Percentiles rank a stretch among this genome's conserved stretches.
phyloP scores from a whole-genome alignment of 2,113 vertebrate genomes.

The Montifringilla adamsi region DNA sequence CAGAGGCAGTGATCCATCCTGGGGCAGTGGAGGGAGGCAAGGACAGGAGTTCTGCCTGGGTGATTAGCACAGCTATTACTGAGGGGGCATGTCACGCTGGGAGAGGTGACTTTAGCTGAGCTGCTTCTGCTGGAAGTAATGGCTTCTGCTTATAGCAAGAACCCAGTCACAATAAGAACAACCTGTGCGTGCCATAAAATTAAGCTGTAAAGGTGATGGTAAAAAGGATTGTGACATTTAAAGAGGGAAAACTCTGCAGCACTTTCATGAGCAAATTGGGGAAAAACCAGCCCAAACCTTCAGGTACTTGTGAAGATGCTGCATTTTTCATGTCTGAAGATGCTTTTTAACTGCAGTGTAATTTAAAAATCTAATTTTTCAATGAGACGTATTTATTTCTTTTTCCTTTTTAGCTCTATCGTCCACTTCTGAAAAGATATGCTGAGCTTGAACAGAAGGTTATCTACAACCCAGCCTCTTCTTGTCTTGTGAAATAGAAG shows the following conservation, averaged over 20 bases:
- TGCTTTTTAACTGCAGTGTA: background rate
- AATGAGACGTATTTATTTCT: background rate
- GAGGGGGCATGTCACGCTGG: background rate
- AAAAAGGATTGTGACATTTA: background rate
- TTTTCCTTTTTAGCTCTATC: constrained; percentile 68
- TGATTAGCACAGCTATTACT: background rate
- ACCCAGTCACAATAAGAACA: background rate
- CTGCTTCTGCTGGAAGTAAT: constrained; percentile 24
- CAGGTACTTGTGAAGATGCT: background rate
- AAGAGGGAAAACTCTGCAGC: background rate
- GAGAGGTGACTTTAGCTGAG: constrained; percentile 43
- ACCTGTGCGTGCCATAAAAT: constrained; percentile 4
- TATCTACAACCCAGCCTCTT: constrained; percentile 37
- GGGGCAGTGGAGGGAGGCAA: constrained; percentile 35
- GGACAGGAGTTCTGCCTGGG: constrained; percentile 55
- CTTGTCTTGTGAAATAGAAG: constrained; percentile 23
- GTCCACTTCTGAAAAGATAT: constrained; percentile 72
- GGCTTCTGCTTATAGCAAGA: constrained; percentile 32
- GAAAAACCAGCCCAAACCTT: background rate
- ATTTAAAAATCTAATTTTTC: constrained; percentile 27
- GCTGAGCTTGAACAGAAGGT: constrained; percentile 70
- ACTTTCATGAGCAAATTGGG: background rate
- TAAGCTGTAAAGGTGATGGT: constrained; percentile 16
- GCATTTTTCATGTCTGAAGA: background rate
- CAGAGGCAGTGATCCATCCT: constrained; percentile 13